Evolutionary conservation across 53 echinoderm and acorn worm genomes (phyloP).

Genomic region (Echinometra lucunter): DNA sequence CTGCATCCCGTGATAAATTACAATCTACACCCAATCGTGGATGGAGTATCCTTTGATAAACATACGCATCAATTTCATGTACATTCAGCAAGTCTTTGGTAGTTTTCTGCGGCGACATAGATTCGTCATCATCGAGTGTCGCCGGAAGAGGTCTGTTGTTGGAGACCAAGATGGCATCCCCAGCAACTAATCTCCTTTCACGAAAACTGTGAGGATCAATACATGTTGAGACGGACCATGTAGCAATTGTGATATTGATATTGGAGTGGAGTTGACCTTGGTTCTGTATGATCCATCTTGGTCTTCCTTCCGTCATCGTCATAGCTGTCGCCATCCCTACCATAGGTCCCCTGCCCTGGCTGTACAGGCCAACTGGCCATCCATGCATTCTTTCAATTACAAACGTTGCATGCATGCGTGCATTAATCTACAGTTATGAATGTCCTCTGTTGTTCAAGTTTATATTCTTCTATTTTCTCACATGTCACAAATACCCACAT

Average conservation of each 20-base stretch:
- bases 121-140: not conserved
- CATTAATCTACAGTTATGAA: not conserved
- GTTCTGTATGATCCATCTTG: constrained; percentile 29
- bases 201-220: constrained; percentile 54
- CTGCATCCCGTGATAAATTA: not conserved
- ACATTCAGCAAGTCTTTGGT: not conserved
- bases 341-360: not conserved
- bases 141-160: not conserved
- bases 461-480: not conserved
- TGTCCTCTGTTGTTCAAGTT: not conserved
- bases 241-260: constrained; percentile 63
- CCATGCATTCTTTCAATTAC: constrained; percentile 20
- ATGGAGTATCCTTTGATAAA: not conserved
- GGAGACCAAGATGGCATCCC: constrained; percentile 38
- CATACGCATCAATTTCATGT: not conserved
- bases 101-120: not conserved
- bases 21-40: not conserved
- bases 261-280: constrained; percentile 55
- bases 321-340: constrained; percentile 26
- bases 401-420: not conserved
- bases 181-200: constrained; percentile 49
- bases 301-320: constrained; percentile 17
- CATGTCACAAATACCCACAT: too few relatives aligned
- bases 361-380: constrained; percentile 28
- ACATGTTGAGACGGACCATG: constrained; percentile 29